Percentiles rank a stretch among this genome's conserved stretches.
phyloP scores from a whole-genome alignment of 2,113 vertebrate genomes.

The Xenopus laevis region DNA sequence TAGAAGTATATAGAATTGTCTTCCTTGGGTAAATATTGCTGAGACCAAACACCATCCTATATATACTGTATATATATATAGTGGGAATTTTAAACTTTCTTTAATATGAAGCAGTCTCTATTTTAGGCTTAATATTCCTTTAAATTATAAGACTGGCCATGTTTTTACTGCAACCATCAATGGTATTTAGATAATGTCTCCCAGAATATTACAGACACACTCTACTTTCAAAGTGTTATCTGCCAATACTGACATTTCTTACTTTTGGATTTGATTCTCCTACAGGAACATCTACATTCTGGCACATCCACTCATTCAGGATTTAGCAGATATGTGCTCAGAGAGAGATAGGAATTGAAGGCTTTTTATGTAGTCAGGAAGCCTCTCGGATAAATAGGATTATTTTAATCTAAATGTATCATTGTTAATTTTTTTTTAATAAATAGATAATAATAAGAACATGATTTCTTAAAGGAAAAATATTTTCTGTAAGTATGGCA shows the following conservation, averaged over 20 bases:
- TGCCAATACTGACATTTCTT: neutral
- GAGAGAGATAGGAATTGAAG: neutral
- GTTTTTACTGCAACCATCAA: neutral
- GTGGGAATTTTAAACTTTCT: no score
- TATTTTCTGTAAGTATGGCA: no score
- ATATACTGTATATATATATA: no score
- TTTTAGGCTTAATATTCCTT: no score
- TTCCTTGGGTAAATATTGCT: no score
- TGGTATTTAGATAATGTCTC: neutral
- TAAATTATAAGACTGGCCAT: neutral
- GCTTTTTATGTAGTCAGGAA: slow-evolving; percentile 8
- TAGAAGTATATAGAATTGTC: no score
- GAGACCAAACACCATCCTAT: no score
- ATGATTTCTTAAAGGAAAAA: neutral
- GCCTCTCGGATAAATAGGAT: neutral
- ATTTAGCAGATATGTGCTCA: slow-evolving; percentile 7
- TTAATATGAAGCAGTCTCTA: no score
- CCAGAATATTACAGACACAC: neutral
- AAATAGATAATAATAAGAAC: neutral
- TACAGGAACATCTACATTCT: slow-evolving; percentile 11
- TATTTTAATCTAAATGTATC: neutral
- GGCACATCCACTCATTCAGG: neutral
- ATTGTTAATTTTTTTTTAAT: neutral
- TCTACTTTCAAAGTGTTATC: neutral
- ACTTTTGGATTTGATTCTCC: neutral